phyloP scores from a whole-genome alignment of 2,113 vertebrate genomes.

The Hyla sarda region DNA sequence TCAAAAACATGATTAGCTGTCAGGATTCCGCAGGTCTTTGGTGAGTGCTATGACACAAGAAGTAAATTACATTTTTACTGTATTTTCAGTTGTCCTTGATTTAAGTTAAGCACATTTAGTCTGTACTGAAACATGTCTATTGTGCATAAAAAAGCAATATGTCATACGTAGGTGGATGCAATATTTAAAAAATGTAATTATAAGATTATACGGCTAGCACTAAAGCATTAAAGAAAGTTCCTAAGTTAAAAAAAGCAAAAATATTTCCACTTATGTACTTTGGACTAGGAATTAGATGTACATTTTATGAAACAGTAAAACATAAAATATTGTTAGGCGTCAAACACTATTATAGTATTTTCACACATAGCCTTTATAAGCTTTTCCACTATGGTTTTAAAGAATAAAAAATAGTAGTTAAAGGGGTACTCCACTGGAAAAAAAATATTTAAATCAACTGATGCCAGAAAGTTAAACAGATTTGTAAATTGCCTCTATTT shows the following conservation, averaged over 20 bases:
- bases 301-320: neutral
- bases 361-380: no score
- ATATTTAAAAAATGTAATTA: neutral
- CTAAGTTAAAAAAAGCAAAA: neutral
- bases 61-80: constrained; percentile 3
- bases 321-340: no score
- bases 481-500: no score
- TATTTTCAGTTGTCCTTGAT: neutral
- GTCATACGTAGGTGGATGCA: neutral
- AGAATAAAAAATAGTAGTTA: no score
- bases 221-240: neutral
- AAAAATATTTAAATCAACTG: no score
- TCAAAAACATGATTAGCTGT: constrained; percentile 4
- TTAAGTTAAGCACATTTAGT: neutral
- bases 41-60: neutral
- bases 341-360: neutral
- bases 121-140: neutral
- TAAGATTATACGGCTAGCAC: neutral
- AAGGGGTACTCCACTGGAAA: no score
- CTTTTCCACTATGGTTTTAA: no score
- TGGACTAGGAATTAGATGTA: neutral
- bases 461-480: no score
- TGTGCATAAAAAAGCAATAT: neutral
- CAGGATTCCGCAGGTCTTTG: neutral
- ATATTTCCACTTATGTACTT: neutral